A percentile compares a stretch with the other conserved stretches of the same genome.
These are phyloP conservation scores for Leucophenga varia DNA, from an alignment of 1,140 invertebrate species.

Conservation along the genomic window DNA sequence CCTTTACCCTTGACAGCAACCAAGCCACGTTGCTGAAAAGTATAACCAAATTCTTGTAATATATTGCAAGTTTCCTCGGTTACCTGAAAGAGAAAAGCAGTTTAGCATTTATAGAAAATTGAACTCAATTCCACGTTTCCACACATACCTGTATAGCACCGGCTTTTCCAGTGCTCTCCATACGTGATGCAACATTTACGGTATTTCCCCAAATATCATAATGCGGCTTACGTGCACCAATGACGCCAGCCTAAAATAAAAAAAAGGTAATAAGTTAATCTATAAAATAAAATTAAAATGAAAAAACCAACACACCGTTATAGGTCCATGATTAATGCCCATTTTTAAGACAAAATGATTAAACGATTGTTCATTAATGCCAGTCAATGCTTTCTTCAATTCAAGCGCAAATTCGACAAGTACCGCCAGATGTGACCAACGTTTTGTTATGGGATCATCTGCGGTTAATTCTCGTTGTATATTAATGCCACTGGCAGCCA, in stretches of 20 bases:
- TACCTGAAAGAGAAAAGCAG: conserved; percentile 76
- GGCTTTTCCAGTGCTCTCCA: conserved; percentile 96
- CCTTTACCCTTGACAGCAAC: conserved; percentile 95
- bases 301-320: too few relatives aligned
- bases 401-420: conserved; percentile 90
- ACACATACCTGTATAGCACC: conserved; percentile 84
- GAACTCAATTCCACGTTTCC: not conserved
- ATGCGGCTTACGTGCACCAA: conserved; percentile 91
- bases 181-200: conserved; percentile 92
- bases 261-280: too few relatives aligned
- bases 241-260: conserved; percentile 94
- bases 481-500: conserved; percentile 93
- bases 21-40: conserved; percentile 87
- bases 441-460: conserved; percentile 68
- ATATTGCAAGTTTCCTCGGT: conserved; percentile 90
- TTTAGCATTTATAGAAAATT: too few relatives aligned
- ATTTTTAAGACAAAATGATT: conserved; percentile 94
- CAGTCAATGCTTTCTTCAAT: conserved; percentile 82
- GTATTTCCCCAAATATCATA: conserved; percentile 95
- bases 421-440: conserved; percentile 81
- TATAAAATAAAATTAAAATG: too few relatives aligned
- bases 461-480: conserved; percentile 68
- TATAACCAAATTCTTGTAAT: conserved; percentile 82
- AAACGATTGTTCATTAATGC: conserved; percentile 93
- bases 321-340: conserved; percentile 94